Conservation (phyloP, 2,888 invertebrate genomes). For the Octonoba sinensis region DNA sequence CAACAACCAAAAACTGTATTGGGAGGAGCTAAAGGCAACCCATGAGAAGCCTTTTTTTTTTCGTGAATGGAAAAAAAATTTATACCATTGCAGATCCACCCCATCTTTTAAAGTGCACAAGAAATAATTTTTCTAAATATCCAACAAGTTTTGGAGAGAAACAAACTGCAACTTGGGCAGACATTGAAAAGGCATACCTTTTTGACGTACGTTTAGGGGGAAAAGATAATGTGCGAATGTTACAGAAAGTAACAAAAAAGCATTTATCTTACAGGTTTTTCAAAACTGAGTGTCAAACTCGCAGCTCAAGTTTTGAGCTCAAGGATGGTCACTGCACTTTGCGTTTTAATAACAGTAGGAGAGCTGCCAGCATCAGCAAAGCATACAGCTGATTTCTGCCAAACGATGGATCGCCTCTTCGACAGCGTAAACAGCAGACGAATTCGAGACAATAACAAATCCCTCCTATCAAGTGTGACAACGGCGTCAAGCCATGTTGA, state of each 20-base stretch:
- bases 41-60: not conserved
- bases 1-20: not conserved
- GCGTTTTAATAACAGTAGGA: not conserved
- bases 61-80: not conserved
- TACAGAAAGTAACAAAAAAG: not conserved
- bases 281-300: not conserved
- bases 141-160: not conserved
- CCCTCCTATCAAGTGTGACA: not conserved
- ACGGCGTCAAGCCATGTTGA: not conserved
- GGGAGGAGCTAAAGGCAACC: not conserved
- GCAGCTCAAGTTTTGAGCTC: not conserved
- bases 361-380: not conserved
- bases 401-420: not conserved
- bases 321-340: not conserved
- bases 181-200: not conserved
- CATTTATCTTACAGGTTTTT: not conserved
- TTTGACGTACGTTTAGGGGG: not conserved
- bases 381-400: not conserved
- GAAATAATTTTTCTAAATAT: no score
- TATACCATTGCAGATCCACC: not conserved
- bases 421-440: not conserved
- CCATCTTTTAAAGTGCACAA: no score
- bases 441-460: not conserved
- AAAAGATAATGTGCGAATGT: not conserved
- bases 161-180: not conserved